A percentile compares a stretch with the other conserved stretches of the same genome.
These are phyloP conservation scores for Aspidiotus rigidus DNA, from an alignment of 2,888 invertebrate genomes.

Conservation along the genomic window DNA sequence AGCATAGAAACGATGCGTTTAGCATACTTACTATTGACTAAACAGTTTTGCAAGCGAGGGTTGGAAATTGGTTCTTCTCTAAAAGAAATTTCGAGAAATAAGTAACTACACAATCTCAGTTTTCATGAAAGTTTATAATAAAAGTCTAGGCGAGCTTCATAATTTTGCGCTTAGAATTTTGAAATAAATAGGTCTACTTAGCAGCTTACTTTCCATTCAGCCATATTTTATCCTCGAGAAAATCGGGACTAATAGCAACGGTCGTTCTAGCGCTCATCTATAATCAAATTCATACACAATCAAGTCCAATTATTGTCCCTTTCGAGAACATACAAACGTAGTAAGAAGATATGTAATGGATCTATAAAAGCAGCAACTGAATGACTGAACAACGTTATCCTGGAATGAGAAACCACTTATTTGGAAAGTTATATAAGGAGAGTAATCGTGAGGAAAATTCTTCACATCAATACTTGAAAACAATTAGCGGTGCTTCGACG, in stretches of 20 bases:
- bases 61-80: conserved; percentile 27
- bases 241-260: conserved; percentile 60
- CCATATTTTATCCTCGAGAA: conserved; percentile 73
- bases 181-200: too few species aligned
- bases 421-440: too few species aligned
- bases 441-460: too few species aligned
- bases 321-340: background rate
- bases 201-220: conserved; percentile 62
- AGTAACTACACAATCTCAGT: background rate
- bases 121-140: too few species aligned
- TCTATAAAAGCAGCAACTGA: too few species aligned
- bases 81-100: conserved; percentile 10
- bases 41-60: conserved; percentile 25
- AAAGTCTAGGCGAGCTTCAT: too few species aligned
- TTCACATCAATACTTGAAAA: too few species aligned
- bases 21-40: conserved; percentile 15
- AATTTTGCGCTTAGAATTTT: too few species aligned
- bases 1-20: background rate
- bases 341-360: too few species aligned
- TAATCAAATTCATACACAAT: conserved; percentile 36
- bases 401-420: too few species aligned
- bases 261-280: conserved; percentile 87
- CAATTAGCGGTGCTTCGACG: background rate
- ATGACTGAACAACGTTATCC: too few species aligned
- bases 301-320: background rate